Conservation (phyloP, 2,888 invertebrate species). For the Halictus ligatus region DNA sequence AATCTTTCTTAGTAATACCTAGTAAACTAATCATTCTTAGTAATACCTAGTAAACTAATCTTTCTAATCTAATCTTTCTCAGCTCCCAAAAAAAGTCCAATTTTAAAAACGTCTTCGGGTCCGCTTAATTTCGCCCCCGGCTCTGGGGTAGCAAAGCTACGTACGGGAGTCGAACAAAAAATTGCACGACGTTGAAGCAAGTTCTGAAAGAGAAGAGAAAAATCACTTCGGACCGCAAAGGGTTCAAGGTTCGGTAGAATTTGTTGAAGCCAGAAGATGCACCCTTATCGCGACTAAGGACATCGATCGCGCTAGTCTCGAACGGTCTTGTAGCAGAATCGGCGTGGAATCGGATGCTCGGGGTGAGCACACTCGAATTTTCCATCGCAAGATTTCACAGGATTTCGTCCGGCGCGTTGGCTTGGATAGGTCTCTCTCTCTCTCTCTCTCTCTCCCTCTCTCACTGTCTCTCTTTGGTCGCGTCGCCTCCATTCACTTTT, state of each 20-base stretch:
- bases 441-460: not conserved
- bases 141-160: no score
- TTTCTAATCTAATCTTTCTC: no score
- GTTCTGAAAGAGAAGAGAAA: no score
- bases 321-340: not conserved
- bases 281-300: not conserved
- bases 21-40: no score
- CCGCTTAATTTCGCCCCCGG: no score
- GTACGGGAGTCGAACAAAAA: no score
- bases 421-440: not conserved
- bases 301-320: not conserved
- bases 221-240: no score
- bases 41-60: no score
- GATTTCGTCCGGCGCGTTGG: not conserved
- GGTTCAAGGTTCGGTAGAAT: not conserved
- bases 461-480: not conserved
- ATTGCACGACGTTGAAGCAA: no score
- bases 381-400: conserved; percentile 11
- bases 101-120: no score
- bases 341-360: not conserved
- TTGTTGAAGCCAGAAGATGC: not conserved
- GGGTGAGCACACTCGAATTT: conserved; percentile 8
- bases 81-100: no score
- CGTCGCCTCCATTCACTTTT: conserved; percentile 23
- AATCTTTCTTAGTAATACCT: no score